Base-by-base conservation (phyloP, 2,888 invertebrate genomes). In the Pristionchus japonicus region DNA sequence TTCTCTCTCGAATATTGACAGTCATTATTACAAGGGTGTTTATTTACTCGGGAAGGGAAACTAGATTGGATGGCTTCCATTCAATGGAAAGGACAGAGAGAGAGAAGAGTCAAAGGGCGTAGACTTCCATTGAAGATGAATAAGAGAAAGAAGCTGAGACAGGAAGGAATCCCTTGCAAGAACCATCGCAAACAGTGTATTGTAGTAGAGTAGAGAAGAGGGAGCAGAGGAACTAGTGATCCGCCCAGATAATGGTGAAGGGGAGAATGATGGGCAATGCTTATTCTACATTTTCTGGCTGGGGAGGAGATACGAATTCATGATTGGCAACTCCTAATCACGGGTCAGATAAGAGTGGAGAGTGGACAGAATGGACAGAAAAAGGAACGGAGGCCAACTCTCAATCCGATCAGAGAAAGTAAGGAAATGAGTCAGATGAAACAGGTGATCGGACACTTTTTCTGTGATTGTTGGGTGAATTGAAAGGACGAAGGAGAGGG, bases 51-150 rank as follows among this genome's bases (percentile, higher is more conserved):
- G 23, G 64, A 40, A n/a, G 37, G 23, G 37, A 43, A 47, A 49
- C 43, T 20, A 34, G 67, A 74, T n/a, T n/a, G 67, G 52, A 82
- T 40, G 43, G 88, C 40, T 31, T 27, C 40, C 27, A 27, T 40
- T 87, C n/a, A 87, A n/a, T 9, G 57, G 52, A 23, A 70, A 43
- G 15, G 87, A 87, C n/a, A n/a, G n/a, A n/a, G n/a, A n/a, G n/a
- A n/a, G n/a, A 37, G n/a, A 34, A 80, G 31, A 61, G 43, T 57
- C 40, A 82, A 83, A 84, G 61, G 40, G 34, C 52, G 67, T n/a
- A n/a, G n/a, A n/a, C n/a, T n/a, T n/a, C n/a, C n/a, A n/a, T n/a
- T n/a, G n/a, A n/a, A n/a, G n/a, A n/a, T n/a, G n/a, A 67, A 47
- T 27, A 43, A n/a, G 82, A 77, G 80, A 82, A 37, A 82, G 6